Evolutionary conservation across 2,888 invertebrate species (phyloP).

Genomic region (Leptarthrus brevirostris): DNA sequence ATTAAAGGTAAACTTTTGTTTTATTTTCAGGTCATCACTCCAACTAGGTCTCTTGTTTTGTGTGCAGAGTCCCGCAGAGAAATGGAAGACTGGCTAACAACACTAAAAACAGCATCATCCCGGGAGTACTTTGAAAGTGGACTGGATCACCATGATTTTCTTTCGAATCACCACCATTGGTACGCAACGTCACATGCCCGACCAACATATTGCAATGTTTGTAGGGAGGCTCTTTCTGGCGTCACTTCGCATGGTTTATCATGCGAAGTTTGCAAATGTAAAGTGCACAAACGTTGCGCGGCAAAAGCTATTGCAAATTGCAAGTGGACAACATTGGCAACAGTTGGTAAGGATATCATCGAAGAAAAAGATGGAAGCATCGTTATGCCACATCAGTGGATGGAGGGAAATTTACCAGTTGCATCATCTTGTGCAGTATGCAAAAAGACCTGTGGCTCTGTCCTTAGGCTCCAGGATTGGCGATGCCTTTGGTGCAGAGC

Average conservation of each 20-base stretch:
- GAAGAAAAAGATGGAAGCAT: slow-evolving; percentile 92
- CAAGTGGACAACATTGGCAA: slow-evolving; percentile 97
- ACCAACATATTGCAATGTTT: slow-evolving; percentile 97
- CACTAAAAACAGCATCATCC: slow-evolving; percentile 79
- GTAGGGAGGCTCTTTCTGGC: slow-evolving; percentile 90
- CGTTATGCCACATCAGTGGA: slow-evolving; percentile 98
- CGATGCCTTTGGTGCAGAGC: slow-evolving; percentile 96
- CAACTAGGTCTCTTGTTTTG: slow-evolving; percentile 80
- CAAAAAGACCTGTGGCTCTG: slow-evolving; percentile 97
- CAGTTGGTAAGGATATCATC: slow-evolving; percentile 93
- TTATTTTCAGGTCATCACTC: slow-evolving; percentile 75
- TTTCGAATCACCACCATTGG: slow-evolving; percentile 81
- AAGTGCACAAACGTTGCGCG: slow-evolving; percentile 95
- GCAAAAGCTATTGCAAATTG: slow-evolving; percentile 92
- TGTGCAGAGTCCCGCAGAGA: slow-evolving; percentile 84
- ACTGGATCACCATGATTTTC: slow-evolving; percentile 74
- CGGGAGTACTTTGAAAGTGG: slow-evolving; percentile 68
- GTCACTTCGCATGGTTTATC: slow-evolving; percentile 96
- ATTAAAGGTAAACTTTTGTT: background rate
- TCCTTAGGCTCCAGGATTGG: slow-evolving; percentile 94
- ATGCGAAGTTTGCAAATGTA: slow-evolving; percentile 97
- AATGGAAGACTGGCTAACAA: slow-evolving; percentile 93
- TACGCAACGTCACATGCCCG: slow-evolving; percentile 94
- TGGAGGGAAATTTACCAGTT: slow-evolving; percentile 96
- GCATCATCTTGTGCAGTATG: slow-evolving; percentile 93